Evolutionary conservation across 2,113 vertebrate species (phyloP), one percentile per base, ranked within the genome.

Genomic region (Brachyhypopomus gauderio): DNA sequence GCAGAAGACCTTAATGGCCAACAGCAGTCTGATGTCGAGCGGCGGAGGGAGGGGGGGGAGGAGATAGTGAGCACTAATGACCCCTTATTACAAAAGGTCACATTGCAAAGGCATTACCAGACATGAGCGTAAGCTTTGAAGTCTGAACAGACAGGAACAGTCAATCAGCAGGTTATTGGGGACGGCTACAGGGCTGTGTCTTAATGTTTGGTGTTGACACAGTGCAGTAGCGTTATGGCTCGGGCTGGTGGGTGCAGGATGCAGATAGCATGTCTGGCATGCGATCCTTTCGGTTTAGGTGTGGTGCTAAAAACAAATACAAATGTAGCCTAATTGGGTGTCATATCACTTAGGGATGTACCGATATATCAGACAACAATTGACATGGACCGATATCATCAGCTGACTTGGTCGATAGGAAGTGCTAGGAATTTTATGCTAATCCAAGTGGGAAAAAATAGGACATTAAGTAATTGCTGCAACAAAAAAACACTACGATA

Each of bases 101-200:
- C 1, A 30, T 19, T 55, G 70, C 30, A 41, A 27, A 20, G 23
- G 41, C 79, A 81, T 75, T 71, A 48, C 70, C 38, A 52, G 41
- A 75, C 79, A 75, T 67, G 30, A 30, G 27, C 17, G 34, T 22
- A 23, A 75, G 72, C 23, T 81, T 58, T 81, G n/a, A 67, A 20
- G 19, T 56, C 36, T 41, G 60, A 75, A 56, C 2, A 12, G 17
- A 20, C 23, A 73, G 48, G 67, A 83, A 78, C 75, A 55, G 30
- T 67, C 69, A 38, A 38, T 83, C 81, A 83, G 70, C 75, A 78
- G 63, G 75, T 36, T 5, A 22, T 63, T 19, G 75, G 64, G 67
- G 16, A 14, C 11, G 41, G 22, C 66, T 59, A 12, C 17, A 25
- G 23, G 48, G 48, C 30, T 11, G 16, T 34, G 27, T 69, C 17